A percentile compares a stretch with the other conserved stretches of the same genome.
These are phyloP conservation scores for Sesia bembeciformis DNA, from an alignment of 2,888 invertebrate species.

Conservation along the genomic window DNA sequence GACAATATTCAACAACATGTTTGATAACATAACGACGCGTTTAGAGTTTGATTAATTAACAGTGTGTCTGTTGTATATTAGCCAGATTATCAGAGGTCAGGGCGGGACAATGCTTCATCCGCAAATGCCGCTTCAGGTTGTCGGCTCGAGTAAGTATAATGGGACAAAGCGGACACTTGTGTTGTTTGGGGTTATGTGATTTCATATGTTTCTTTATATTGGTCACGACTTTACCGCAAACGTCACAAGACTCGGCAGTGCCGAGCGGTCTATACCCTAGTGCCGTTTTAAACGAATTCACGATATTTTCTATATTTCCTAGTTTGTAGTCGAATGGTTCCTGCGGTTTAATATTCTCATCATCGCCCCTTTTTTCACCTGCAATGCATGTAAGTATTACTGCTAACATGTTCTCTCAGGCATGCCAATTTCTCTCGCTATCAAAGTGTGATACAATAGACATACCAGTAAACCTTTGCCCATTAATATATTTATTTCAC, in stretches of 20 bases:
- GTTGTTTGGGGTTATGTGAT: slow-evolving; percentile 77
- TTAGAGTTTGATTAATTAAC: slow-evolving; percentile 18
- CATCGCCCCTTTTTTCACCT: slow-evolving; percentile 64
- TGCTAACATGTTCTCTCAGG: slow-evolving; percentile 15
- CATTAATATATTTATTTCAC: neutral
- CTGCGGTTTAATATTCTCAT: slow-evolving; percentile 61
- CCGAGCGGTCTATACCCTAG: slow-evolving; percentile 36
- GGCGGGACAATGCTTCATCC: slow-evolving; percentile 73
- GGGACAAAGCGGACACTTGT: slow-evolving; percentile 77
- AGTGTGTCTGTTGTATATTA: slow-evolving; percentile 48
- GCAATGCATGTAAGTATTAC: slow-evolving; percentile 42
- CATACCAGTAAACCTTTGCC: slow-evolving; percentile 3
- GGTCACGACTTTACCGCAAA: slow-evolving; percentile 78
- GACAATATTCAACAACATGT: too few relatives aligned
- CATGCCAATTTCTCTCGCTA: slow-evolving; percentile 9
- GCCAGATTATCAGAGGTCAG: slow-evolving; percentile 47
- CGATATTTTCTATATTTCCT: slow-evolving; percentile 50
- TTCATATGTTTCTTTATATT: slow-evolving; percentile 81
- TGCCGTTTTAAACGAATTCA: slow-evolving; percentile 49
- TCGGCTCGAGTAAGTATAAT: slow-evolving; percentile 78
- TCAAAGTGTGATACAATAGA: slow-evolving; percentile 3
- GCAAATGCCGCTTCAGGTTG: slow-evolving; percentile 79
- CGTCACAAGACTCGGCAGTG: slow-evolving; percentile 72
- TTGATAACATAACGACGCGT: too few relatives aligned
- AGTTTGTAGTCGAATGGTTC: slow-evolving; percentile 48